phyloP scores from a whole-genome alignment of 2,113 vertebrate genomes.

The Mustela nigripes region DNA sequence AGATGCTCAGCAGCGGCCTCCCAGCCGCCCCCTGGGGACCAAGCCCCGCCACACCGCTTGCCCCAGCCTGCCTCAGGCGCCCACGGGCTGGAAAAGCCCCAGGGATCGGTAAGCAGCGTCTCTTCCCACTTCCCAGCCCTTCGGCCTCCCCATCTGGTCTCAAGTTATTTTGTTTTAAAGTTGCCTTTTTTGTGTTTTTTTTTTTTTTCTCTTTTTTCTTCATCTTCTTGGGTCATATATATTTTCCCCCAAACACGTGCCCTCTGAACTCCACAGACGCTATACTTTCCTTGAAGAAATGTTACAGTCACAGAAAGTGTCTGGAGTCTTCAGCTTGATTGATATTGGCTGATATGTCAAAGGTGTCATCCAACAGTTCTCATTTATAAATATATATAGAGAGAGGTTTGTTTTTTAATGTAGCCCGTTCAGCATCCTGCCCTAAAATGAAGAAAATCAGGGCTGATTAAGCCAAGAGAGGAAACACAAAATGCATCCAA shows the following conservation, averaged over 20 bases:
- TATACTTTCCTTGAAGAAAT: slow-evolving; percentile 92
- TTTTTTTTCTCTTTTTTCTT: slow-evolving; percentile 76
- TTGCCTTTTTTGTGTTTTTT: slow-evolving; percentile 80
- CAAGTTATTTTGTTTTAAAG: slow-evolving; percentile 85
- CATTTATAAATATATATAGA: slow-evolving; percentile 89
- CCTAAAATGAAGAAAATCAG: slow-evolving; percentile 92
- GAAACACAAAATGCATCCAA: slow-evolving; percentile 75
- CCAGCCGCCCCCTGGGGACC: slow-evolving; percentile 85
- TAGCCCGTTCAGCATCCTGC: slow-evolving; percentile 94
- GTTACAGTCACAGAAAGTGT: slow-evolving; percentile 92
- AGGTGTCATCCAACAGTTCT: slow-evolving; percentile 92
- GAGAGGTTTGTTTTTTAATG: slow-evolving; percentile 91
- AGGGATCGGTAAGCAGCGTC: slow-evolving; percentile 85
- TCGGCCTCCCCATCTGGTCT: slow-evolving; percentile 87
- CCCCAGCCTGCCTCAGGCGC: slow-evolving; percentile 79
- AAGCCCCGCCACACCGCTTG: slow-evolving; percentile 67
- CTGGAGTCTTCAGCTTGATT: slow-evolving; percentile 93
- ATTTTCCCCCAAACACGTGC: slow-evolving; percentile 87
- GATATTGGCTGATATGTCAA: slow-evolving; percentile 93
- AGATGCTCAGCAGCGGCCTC: slow-evolving; percentile 95
- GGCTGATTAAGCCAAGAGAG: slow-evolving; percentile 86
- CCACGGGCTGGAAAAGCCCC: slow-evolving; percentile 86
- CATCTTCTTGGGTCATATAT: slow-evolving; percentile 73
- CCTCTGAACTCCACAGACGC: slow-evolving; percentile 90
- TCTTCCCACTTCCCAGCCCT: slow-evolving; percentile 88